Evolutionary conservation across 2,888 invertebrate species (phyloP), one percentile per base, ranked within the genome.

Genomic region (Cheilosia vernalis): DNA sequence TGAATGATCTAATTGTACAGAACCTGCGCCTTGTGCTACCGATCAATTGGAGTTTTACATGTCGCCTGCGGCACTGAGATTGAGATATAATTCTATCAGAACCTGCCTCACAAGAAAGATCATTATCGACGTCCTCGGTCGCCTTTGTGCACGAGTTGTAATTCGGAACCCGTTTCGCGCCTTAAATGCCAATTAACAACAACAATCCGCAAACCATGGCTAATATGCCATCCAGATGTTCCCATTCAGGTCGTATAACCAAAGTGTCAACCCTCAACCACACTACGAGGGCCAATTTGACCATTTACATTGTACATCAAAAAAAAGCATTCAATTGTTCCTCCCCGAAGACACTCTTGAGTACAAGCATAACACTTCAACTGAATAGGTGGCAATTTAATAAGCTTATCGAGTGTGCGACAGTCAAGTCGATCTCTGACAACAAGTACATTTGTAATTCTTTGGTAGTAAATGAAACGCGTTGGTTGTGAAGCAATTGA

Each of bases 1-100:
- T 76, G 74, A 37, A 66, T 58, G 74, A 76, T 66, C 66, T 58
- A 58, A 66, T 76, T 76, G 47, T 76, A 9, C 1, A n/a, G 37
- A 13, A 37, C 13, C 10, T 37, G 37, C 56, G 15, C 44, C 9
- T 74, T 64, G 15, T 64, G 51, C 47, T 44, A 27, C 10, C 61
- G 17, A 42, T 27, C 15, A 19, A 40, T 44, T 17, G 9, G 7
- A 24, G 24, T 27, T 27, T 27, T 30, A 9, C 30, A 30, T 30
- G 44, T 44, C 15, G n/a, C 61, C 61, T 61, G 15, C 13, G 64
- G 56, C 17, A 47, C 13, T n/a, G 19, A 44, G 17, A 44, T 17
- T n/a, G 19, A 44, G 24, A 44, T 6, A 44, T 30, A 63, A 74
- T 47, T 56, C 56, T 30, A 51, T 66, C 49, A 66, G 24, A 66